A percentile compares a stretch with the other conserved stretches of the same genome.
Evolutionary conservation across 2,113 vertebrate species (phyloP).

Genomic region (Fulica atra): DNA sequence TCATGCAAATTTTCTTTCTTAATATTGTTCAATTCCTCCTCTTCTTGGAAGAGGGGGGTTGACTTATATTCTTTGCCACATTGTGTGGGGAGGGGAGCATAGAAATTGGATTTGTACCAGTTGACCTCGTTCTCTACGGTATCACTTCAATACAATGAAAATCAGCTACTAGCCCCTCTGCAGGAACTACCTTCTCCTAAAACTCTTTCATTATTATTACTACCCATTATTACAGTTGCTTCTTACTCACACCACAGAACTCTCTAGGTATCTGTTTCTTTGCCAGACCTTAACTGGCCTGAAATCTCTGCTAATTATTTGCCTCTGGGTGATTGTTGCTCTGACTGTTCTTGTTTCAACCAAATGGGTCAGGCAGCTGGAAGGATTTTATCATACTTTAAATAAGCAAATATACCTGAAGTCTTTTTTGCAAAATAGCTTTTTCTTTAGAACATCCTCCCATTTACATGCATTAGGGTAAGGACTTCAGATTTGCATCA

Average conservation of each 20-base stretch:
- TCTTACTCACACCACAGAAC: neutral
- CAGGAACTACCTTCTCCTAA: neutral
- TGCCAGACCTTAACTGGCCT: slow-evolving; percentile 13
- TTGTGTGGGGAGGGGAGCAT: neutral
- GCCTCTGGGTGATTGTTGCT: neutral
- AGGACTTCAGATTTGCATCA: neutral
- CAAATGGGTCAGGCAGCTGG: neutral
- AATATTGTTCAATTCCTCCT: neutral
- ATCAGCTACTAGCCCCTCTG: neutral
- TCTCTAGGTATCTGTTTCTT: neutral
- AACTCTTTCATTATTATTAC: neutral
- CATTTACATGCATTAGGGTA: neutral
- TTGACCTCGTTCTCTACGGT: neutral
- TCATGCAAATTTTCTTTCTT: neutral
- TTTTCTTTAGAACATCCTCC: neutral
- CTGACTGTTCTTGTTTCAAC: neutral
- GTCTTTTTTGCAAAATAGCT: neutral
- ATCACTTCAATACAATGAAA: neutral
- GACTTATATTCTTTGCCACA: neutral
- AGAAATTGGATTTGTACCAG: neutral
- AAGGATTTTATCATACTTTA: neutral
- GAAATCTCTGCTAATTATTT: slow-evolving; percentile 41
- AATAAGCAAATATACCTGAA: neutral
- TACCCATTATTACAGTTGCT: neutral
- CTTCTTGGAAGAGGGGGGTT: neutral